Evolutionary conservation across 35 echinoderm and acorn worm genomes (phyloP), one percentile per base, ranked within the genome.

Genomic region (Hemicentrotus pulcherrimus): DNA sequence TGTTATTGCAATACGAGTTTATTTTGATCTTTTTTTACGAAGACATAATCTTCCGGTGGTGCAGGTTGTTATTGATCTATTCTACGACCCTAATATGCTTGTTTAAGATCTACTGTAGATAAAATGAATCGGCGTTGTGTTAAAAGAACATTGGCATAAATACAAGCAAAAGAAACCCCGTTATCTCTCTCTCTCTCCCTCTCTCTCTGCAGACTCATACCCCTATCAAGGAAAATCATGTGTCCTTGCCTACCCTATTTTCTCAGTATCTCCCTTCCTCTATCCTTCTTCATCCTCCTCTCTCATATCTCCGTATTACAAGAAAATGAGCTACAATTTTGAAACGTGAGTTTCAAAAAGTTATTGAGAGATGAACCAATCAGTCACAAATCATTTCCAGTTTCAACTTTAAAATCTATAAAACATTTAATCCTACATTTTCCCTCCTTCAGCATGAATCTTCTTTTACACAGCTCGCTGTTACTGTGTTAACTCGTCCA

Each of bases 401-500:
- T 78, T 78, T 78, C 4, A 78, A n/a, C 65, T 78, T 28, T 28
- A 78, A 78, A 78, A 6, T 59, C 22, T 22, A n/a, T n/a, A 6
- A 78, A 78, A 78, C 24, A n/a, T 78, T 0, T 0, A 78, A 78
- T 78, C 5, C 65, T 18, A 78, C n/a, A n/a, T 78, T 78, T 22
- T n/a, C 65, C 5, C 65, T 78, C 65, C 65, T 78, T 78, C 6
- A 78, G n/a, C 65, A 78, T 78, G 65, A n/a, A 78, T 3, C 65
- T 0, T 28, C 65, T 78, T 1, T 78, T 78, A 78, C 65, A 78
- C 24, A 78, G 18, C 88, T 45, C 88, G 13, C 88, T 30, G n/a
- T n/a, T n/a, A 47, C 18, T 90, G 31, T 90, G 88, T 90, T 90
- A 90, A 90, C 32, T 90, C 32, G 88, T 90, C 88, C 88, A 90